Conservation (phyloP, 1,140 invertebrate genomes). For the Aphidius gifuensis region DNA sequence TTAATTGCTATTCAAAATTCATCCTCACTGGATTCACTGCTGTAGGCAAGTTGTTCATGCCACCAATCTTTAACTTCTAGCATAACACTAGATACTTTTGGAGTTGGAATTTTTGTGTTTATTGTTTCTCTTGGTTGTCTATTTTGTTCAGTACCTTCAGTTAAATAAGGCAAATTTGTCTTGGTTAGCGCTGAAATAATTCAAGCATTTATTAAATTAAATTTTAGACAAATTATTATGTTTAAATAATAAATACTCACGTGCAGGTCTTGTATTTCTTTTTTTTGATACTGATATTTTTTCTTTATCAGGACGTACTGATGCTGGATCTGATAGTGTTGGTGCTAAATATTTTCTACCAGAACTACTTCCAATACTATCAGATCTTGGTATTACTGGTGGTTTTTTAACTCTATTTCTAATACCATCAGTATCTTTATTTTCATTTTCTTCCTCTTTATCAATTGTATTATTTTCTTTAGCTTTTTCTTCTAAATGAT, state of each 20-base stretch:
- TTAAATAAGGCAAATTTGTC: conserved; percentile 53
- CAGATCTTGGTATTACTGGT: conserved; percentile 64
- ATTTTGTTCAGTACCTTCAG: conserved; percentile 51
- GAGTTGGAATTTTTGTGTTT: conserved; percentile 45
- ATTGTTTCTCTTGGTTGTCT: conserved; percentile 43
- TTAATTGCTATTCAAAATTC: conserved; percentile 39
- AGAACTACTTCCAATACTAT: conserved; percentile 76
- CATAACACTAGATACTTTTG: conserved; percentile 57
- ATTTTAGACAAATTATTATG: neutral
- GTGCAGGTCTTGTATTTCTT: conserved; percentile 61
- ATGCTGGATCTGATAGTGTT: conserved; percentile 77
- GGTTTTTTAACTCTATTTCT: conserved; percentile 50
- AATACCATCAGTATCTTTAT: conserved; percentile 48
- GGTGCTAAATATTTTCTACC: conserved; percentile 85
- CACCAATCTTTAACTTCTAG: conserved; percentile 66
- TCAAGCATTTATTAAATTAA: neutral
- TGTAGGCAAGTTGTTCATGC: conserved; percentile 62
- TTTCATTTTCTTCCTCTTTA: conserved; percentile 57
- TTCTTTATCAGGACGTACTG: conserved; percentile 73
- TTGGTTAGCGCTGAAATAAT: conserved; percentile 43
- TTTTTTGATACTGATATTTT: conserved; percentile 62
- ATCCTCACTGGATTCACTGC: conserved; percentile 60
- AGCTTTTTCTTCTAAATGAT: conserved; percentile 62
- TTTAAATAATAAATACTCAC: conserved; percentile 48
- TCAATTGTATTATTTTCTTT: conserved; percentile 54